Conservation (phyloP, 2,113 vertebrate species). For the Sardina pilchardus region DNA sequence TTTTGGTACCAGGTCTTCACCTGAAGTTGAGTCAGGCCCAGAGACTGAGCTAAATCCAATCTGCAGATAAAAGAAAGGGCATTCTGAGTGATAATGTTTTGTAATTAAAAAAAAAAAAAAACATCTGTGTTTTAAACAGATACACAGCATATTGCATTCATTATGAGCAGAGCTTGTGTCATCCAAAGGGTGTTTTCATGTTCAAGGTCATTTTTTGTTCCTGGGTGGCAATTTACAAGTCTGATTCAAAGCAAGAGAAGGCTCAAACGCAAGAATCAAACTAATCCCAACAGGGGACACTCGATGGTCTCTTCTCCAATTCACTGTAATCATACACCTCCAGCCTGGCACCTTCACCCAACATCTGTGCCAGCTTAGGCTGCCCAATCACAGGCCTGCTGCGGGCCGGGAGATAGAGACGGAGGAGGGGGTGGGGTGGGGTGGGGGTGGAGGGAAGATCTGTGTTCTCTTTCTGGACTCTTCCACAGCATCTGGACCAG, state of each 20-base stretch:
- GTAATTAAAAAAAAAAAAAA: background rate
- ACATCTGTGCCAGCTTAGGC: constrained; percentile 48
- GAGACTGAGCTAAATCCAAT: constrained; percentile 91
- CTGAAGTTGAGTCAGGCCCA: constrained; percentile 96
- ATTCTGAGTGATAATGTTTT: background rate
- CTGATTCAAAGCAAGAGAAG: background rate
- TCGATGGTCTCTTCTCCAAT: background rate
- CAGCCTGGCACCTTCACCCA: constrained; percentile 48
- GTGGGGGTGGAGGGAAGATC: constrained; percentile 22
- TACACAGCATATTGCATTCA: background rate
- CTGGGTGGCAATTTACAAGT: background rate
- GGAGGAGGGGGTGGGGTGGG: constrained; percentile 9
- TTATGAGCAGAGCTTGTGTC: background rate
- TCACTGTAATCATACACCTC: constrained; percentile 42
- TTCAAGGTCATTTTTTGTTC: background rate
- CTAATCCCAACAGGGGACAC: background rate
- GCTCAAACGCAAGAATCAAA: background rate
- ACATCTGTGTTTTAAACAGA: background rate
- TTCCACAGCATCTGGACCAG: constrained; percentile 66
- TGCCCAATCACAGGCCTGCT: constrained; percentile 55
- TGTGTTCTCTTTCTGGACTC: constrained; percentile 45
- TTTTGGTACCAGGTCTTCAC: constrained; percentile 99
- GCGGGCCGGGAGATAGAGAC: constrained; percentile 34
- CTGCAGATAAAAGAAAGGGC: constrained; percentile 59
- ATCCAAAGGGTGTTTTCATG: background rate